Percentiles rank a stretch among this genome's conserved stretches.
Evolutionary conservation across 2,888 invertebrate genomes (phyloP).

Genomic region (Mesorhabditis belari): DNA sequence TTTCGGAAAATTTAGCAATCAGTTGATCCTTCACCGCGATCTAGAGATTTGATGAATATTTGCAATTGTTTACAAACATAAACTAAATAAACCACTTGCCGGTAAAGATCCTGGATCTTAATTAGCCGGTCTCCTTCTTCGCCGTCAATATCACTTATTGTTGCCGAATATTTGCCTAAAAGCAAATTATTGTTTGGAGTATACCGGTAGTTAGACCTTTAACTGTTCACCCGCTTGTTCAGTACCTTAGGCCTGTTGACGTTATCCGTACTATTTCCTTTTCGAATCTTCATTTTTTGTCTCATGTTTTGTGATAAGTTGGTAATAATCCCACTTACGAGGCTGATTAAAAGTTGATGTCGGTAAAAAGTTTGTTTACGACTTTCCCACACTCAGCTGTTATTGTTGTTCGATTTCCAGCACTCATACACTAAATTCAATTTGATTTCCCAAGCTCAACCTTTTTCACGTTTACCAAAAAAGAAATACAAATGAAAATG

Average conservation of each 20-base stretch:
- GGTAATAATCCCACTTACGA: constrained; percentile 18
- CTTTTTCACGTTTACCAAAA: too few species aligned
- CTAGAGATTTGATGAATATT: constrained; percentile 9
- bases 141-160: constrained; percentile 21
- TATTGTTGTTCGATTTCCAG: too few species aligned
- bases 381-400: neutral
- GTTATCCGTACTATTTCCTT: constrained; percentile 22
- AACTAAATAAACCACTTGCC: constrained; percentile 1
- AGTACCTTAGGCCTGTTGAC: constrained; percentile 14
- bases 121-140: constrained; percentile 17
- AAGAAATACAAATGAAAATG: too few species aligned
- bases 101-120: constrained; percentile 20
- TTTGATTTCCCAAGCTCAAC: too few species aligned
- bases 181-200: too few species aligned
- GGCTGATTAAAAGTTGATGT: constrained; percentile 14
- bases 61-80: too few species aligned
- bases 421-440: too few species aligned
- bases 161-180: neutral
- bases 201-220: too few species aligned
- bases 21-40: constrained; percentile 36
- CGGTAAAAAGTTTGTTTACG: constrained; percentile 19
- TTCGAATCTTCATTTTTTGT: constrained; percentile 14
- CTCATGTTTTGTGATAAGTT: too few species aligned
- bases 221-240: neutral
- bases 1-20: constrained; percentile 12